Evolutionary conservation across 2,797 vertebrate species (phyloP).

Genomic region (Ptychobarbus kaznakovi): DNA sequence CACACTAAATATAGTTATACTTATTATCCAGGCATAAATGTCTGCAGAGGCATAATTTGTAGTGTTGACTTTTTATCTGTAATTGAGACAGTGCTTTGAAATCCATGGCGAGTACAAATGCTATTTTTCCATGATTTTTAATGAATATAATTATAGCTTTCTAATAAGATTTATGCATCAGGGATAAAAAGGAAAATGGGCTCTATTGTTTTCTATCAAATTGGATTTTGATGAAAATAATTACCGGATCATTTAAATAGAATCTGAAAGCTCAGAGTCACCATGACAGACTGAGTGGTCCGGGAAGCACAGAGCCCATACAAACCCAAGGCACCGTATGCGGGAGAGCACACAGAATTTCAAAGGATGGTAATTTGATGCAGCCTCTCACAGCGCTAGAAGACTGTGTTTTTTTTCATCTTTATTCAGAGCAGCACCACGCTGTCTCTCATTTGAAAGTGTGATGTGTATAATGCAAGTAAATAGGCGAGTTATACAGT

Average conservation of each 20-base stretch:
- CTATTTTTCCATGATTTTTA: conserved; percentile 67
- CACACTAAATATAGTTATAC: conserved; percentile 26
- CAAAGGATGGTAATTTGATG: background rate
- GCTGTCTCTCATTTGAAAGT: conserved; percentile 3
- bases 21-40: conserved; percentile 36
- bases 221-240: conserved; percentile 67
- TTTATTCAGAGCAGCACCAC: conserved; percentile 23
- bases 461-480: background rate
- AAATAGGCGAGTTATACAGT: background rate
- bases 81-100: conserved; percentile 72
- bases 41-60: conserved; percentile 69
- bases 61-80: conserved; percentile 71
- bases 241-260: conserved; percentile 59
- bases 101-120: conserved; percentile 66
- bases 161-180: conserved; percentile 73
- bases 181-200: conserved; percentile 59
- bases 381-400: conserved; percentile 5
- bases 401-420: conserved; percentile 9
- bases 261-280: conserved; percentile 46
- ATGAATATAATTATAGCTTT: conserved; percentile 78
- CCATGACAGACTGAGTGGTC: conserved; percentile 26
- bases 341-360: background rate
- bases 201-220: conserved; percentile 68
- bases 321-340: background rate
- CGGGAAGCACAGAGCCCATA: conserved; percentile 24